Evolutionary conservation across 2,797 vertebrate species (phyloP), one percentile per base, ranked within the genome.

Genomic region (Helostoma temminkii): DNA sequence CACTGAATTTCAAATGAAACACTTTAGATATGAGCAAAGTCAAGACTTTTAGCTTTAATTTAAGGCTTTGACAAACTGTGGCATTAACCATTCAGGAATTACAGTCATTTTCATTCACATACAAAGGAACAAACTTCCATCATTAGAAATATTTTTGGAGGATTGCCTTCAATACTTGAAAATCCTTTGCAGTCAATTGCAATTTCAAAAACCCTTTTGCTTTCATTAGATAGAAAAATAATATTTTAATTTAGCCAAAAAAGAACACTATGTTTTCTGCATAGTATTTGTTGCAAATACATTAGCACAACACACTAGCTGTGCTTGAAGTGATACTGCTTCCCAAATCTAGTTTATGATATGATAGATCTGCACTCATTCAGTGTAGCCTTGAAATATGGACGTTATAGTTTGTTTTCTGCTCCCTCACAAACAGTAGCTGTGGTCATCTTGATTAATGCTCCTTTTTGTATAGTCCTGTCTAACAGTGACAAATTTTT

Each of bases 401-500:
- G 26, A 41, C 49, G 54, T 39, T 26, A 53, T 42, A 25, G 34
- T 62, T 50, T 61, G 36, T 26, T 34, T 67, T 49, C 36, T 57
- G 21, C 21, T 25, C 47, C 21, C 46, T 58, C 14, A 26, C 48
- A 32, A 9, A 52, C 26, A 47, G 55, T 5, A 6, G 21, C 32
- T n/a, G 34, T 47, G 45, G 59, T 59, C 72, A 34, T 21, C 58
- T 68, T 71, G 65, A 58, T 79, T 71, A 61, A 7, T 78, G 28
- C 53, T 72, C 43, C 69, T 74, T 69, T 65, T 47, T 41, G n/a
- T 47, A 45, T 0, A 6, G n/a, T 39, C 21, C 15, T 59, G 46
- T 66, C 24, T 18, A 34, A 26, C 15, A 39, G 28, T 47, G 65
- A 56, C 62, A 37, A 3, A 6, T 39, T 39, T 39, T 26, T 52